phyloP scores from a whole-genome alignment of 2,888 invertebrate genomes.

The Clusia tigrina region DNA sequence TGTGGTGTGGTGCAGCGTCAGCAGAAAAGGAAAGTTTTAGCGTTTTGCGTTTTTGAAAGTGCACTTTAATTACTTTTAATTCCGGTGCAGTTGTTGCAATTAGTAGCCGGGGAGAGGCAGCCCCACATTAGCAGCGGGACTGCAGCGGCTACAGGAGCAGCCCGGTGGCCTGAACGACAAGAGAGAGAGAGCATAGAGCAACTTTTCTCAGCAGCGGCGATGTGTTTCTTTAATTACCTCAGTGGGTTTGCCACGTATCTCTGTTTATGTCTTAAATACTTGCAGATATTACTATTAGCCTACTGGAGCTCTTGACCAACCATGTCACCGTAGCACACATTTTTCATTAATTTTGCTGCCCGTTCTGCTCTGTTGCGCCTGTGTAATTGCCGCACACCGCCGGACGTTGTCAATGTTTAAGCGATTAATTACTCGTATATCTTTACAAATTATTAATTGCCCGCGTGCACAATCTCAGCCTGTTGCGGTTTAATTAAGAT shows the following conservation, averaged over 20 bases:
- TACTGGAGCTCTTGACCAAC: neutral
- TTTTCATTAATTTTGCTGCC: neutral
- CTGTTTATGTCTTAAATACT: neutral
- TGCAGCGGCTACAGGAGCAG: neutral
- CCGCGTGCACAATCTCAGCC: slow-evolving; percentile 5
- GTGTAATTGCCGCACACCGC: neutral
- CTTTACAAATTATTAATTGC: neutral
- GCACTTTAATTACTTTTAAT: neutral
- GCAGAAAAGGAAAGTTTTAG: neutral
- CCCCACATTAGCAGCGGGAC: neutral
- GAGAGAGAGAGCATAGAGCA: too few relatives aligned
- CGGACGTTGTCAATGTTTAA: slow-evolving; percentile 1
- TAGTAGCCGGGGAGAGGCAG: neutral
- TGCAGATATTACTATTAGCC: neutral
- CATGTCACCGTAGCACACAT: neutral
- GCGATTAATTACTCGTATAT: too few relatives aligned
- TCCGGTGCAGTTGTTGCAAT: slow-evolving; percentile 2
- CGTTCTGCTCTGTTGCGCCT: too few relatives aligned
- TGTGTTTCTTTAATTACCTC: neutral
- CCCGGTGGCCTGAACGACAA: too few relatives aligned
- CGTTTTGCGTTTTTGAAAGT: too few relatives aligned
- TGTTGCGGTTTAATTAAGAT: neutral
- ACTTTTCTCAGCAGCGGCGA: neutral
- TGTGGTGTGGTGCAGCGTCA: too few relatives aligned
- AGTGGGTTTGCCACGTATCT: neutral